Conservation (phyloP, 2,113 vertebrate species). For the Corvus cornix region DNA sequence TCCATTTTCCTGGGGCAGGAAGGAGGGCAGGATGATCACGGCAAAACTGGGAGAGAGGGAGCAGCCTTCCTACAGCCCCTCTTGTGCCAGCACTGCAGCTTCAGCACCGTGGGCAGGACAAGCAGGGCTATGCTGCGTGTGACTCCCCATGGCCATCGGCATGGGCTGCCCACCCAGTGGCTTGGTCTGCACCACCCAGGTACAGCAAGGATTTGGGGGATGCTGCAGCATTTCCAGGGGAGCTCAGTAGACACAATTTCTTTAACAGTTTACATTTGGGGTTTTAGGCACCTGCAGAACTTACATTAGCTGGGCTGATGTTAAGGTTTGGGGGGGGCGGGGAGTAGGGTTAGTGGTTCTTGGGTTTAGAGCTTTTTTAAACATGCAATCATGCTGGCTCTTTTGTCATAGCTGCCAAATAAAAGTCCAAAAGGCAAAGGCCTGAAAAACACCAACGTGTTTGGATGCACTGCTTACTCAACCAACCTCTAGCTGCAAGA, state of each 20-base stretch:
- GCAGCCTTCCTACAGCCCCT: neutral
- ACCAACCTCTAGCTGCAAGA: neutral
- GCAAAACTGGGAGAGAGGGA: neutral
- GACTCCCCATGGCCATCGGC: rapidly evolving
- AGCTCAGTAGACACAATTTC: neutral
- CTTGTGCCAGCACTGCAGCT: neutral
- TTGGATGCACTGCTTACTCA: neutral
- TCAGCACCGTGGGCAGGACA: rapidly evolving
- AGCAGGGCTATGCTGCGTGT: rapidly evolving
- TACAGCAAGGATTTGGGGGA: neutral
- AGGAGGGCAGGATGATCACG: neutral
- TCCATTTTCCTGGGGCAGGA: neutral
- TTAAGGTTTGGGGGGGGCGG: rapidly evolving
- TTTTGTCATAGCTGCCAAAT: neutral
- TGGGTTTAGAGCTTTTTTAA: neutral
- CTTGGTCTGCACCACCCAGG: neutral
- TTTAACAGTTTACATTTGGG: neutral
- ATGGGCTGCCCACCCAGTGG: neutral
- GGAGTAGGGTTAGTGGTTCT: neutral
- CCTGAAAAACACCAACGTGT: neutral
- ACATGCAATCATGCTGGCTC: neutral
- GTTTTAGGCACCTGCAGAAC: neutral
- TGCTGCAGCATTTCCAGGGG: neutral
- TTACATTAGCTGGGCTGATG: rapidly evolving
- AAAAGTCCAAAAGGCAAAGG: constrained; percentile 29